Evolutionary conservation across 1,140 invertebrate genomes (phyloP).

Genomic region (Rhyzopertha dominica): DNA sequence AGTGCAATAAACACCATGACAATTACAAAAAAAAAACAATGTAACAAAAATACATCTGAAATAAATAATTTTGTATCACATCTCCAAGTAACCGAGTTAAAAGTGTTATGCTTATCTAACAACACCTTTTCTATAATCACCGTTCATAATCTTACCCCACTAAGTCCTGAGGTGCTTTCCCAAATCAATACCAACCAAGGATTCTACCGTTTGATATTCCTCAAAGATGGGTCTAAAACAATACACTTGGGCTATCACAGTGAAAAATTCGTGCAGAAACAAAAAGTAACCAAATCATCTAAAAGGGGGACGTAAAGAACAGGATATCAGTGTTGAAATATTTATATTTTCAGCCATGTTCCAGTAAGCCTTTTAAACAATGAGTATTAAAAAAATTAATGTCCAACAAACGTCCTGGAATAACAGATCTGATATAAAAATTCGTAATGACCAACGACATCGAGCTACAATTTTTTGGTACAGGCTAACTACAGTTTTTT

Average conservation of each 20-base stretch:
- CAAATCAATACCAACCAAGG: conserved; percentile 13
- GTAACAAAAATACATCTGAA: neutral
- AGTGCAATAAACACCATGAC: too few species aligned
- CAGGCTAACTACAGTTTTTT: too few species aligned
- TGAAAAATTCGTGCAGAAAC: neutral
- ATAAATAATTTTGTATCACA: conserved; percentile 7
- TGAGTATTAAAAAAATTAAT: conserved; percentile 20
- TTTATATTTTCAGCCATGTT: conserved; percentile 27
- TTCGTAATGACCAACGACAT: conserved; percentile 22
- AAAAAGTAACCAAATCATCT: neutral
- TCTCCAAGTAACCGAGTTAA: too few species aligned
- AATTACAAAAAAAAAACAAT: neutral
- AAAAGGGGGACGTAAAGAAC: conserved; percentile 13
- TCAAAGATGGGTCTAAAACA: conserved; percentile 27
- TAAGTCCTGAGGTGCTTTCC: conserved; percentile 15
- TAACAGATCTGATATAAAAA: conserved; percentile 29
- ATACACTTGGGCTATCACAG: too few species aligned
- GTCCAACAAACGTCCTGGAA: conserved; percentile 21
- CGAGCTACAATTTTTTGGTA: neutral
- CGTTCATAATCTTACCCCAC: conserved; percentile 6
- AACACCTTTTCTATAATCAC: too few species aligned
- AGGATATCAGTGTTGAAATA: conserved; percentile 26
- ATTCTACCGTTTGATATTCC: conserved; percentile 20
- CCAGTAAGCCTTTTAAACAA: conserved; percentile 28
- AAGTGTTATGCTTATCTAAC: too few species aligned